Base-by-base conservation (phyloP, 1,140 invertebrate genomes). In the Trigoniulus corallinus region DNA sequence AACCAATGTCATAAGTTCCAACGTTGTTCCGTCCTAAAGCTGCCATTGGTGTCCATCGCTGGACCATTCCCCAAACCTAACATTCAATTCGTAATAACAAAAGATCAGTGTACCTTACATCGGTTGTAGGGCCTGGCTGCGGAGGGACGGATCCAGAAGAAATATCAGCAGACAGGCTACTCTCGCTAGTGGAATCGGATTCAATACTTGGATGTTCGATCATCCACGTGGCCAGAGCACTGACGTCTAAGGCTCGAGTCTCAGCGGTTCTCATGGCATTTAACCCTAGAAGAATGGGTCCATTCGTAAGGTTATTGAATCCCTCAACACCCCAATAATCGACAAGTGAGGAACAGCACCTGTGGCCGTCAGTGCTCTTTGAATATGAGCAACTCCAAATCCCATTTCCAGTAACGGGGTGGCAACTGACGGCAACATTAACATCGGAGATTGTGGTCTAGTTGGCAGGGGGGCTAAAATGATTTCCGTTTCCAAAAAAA, bases 161-260 rank as follows among this genome's bases (percentile, higher is more conserved):
- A 52, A 54, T 47, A 54, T 46, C 34, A 52, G n/a, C n/a, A n/a
- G n/a, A n/a, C n/a, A n/a, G n/a, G n/a, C 47, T 48, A 39, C 26
- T 51, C 41, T 60, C 58, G 26, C 46, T 54, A n/a, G 50, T 56
- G 22, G 53, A 45, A 43, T 48, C 54, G 1, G 60, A 57, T 2
- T 68, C 70, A 48, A 72, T 65, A 26, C 62, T 66, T 0, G 76
- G 76, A 62, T 79, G 72, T 56, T 79, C 76, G 23, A 79, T 60
- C 76, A 79, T 79, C 77, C 77, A 80, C 1, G 71, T 76, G n/a
- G 75, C 77, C 27, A 80, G 60, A 54, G 69, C 70, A 60, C 77
- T 78, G 12, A 79, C 71, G 22, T 67, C 67, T 25, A 72, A 66
- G 3, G 72, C 72, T 44, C 69, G 69, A 4, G 76, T 61, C 54